Base-by-base conservation (phyloP, 2,888 invertebrate species). In the Nomada lathburiana region DNA sequence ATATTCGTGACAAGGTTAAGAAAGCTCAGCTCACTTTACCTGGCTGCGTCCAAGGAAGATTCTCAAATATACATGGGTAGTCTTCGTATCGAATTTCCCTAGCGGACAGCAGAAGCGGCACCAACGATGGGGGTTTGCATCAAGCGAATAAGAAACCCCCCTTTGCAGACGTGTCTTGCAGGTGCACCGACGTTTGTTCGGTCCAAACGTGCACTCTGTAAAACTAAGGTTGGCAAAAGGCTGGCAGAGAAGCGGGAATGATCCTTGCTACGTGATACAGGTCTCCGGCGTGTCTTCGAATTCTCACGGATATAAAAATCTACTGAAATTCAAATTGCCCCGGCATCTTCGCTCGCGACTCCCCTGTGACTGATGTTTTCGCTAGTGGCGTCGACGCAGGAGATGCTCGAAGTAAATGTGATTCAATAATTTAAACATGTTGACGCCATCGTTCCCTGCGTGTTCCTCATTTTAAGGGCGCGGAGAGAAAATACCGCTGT, bases 41-140 rank as follows among this genome's bases (percentile, higher is more conserved):
- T 5, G 55, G 68, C 55, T 42, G 63, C 72, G 65, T 71, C 78
- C 53, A 62, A 80, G 71, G 60, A 69, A 59, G 86, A 88, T 84
- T 80, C 59, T 91, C 92, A 92, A 92, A 92, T 90, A 92, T 92
- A 92, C 91, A 91, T 92, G 90, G 89, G 89, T 90, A 89, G 90
- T 89, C 87, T 89, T 91, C 89, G 89, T 90, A 92, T 92, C 90
- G 91, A 91, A 92, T 92, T 92, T 92, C 92, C 92, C 92, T 89
- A 90, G 91, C 90, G 92, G 88, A 90, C 90, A 87, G 85, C 76
- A 76, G 80, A 84, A 85, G 65, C 85, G 75, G 82, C 67, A 76
- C 80, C 86, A 88, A 86, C 87, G 88, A 89, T 82, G 87, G 84
- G 82, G 80, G 86, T 87, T 89, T 88, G 88, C 88, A 81, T 84